Evolutionary conservation across 1,140 invertebrate species (phyloP), one percentile per base, ranked within the genome.

Genomic region (Spodoptera frugiperda): DNA sequence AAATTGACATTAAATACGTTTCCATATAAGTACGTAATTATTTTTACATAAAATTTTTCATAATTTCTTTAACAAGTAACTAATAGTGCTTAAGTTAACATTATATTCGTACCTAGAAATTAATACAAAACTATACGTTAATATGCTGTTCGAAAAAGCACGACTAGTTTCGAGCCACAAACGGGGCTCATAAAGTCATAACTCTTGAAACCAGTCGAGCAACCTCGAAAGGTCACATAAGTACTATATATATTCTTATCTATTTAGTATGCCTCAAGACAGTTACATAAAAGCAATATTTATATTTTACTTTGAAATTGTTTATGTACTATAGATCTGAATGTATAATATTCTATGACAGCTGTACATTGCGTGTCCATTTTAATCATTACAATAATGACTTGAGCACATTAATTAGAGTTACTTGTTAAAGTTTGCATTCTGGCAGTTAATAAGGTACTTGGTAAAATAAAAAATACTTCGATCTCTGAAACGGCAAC

Each of bases 1-100:
- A 87, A 90, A 90, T 89, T 90, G 87, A 89, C 87, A 79, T 80
- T 78, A 84, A 77, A 77, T 79, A 81, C 59, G 70, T 79, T 82
- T 63, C 57, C 46, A 61, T 63, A 73, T 75, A 75, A 59, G 25
- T 59, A 65, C 61, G 30, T 61, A 48, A 12, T 68, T 39, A 33
- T 30, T 39, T 33, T 48, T 51, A 57, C 21, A 57, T 19, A 25
- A 21, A 15, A 44, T 9, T 17, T 39, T 17, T 4, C 11, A 61
- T 61, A 25, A 25, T 17, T 61, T 63, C 0, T 63, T 65, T 65
- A 46, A 19, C 33, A 9, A 17, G 39, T 46, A 21, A 46, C 21
- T n/a, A n/a, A n/a, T n/a, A n/a, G 39, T 65, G 61, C 39, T 65
- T 11, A 12, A 15, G n/a, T 65, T 5, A 12, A 17, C 19, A 51